Evolutionary conservation across 2,113 vertebrate species (phyloP).

Genomic region (Rhea americana): DNA sequence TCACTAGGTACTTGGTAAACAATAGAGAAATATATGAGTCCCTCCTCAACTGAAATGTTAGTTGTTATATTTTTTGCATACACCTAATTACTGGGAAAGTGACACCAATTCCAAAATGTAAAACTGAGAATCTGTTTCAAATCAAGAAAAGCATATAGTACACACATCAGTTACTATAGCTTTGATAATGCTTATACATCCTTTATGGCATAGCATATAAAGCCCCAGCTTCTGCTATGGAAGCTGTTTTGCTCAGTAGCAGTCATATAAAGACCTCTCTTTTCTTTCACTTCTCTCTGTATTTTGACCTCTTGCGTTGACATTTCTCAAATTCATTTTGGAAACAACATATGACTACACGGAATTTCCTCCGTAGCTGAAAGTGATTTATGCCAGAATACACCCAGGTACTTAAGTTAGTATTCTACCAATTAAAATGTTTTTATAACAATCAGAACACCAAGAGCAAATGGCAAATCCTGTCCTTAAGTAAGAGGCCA

Average conservation of each 20-base stretch:
- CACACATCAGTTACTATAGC: background rate
- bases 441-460: background rate
- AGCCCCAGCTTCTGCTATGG: background rate
- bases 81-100: accelerated
- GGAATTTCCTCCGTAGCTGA: background rate
- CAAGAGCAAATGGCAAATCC: background rate
- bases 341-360: background rate
- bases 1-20: background rate
- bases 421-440: background rate
- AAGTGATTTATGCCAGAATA: background rate
- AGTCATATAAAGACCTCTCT: background rate
- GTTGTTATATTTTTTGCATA: background rate
- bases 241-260: background rate
- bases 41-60: background rate
- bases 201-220: background rate
- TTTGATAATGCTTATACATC: background rate
- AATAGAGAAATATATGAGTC: background rate
- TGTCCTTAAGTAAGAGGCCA: background rate
- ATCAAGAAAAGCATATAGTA: background rate
- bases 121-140: background rate
- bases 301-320: background rate
- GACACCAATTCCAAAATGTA: background rate
- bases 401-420: background rate
- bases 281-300: background rate
- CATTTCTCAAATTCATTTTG: background rate